Evolutionary conservation across 2,888 invertebrate species (phyloP).

Genomic region (Drosophila glabriapex): DNA sequence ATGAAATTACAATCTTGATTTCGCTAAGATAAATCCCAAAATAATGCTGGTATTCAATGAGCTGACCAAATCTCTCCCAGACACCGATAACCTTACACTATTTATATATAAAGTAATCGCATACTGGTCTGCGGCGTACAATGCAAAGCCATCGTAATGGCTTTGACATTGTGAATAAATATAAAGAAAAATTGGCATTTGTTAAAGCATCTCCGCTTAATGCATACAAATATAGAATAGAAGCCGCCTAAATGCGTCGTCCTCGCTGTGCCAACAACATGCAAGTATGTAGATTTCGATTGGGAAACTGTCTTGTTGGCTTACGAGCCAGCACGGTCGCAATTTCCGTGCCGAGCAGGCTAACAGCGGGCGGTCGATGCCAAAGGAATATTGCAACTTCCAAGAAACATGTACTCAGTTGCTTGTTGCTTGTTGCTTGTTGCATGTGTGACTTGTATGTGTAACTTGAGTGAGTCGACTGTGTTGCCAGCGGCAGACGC

Average conservation of each 20-base stretch:
- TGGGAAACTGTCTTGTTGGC: slow-evolving; percentile 30
- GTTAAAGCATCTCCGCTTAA: background rate
- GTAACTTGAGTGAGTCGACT: slow-evolving; percentile 9
- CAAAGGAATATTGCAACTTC: slow-evolving; percentile 35
- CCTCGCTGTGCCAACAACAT: slow-evolving; percentile 2
- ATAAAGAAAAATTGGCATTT: background rate
- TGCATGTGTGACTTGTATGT: background rate
- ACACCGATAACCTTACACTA: background rate
- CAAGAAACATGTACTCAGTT: slow-evolving; percentile 32
- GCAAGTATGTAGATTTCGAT: slow-evolving; percentile 24
- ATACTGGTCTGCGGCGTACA: background rate
- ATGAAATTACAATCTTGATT: background rate
- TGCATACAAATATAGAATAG: background rate
- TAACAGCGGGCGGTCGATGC: slow-evolving; percentile 42
- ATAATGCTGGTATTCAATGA: background rate
- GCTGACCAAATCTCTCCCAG: background rate
- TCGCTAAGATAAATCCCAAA: background rate
- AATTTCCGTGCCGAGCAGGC: slow-evolving; percentile 43
- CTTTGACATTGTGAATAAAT: background rate
- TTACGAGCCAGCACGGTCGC: slow-evolving; percentile 13
- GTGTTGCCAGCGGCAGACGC: slow-evolving; percentile 20
- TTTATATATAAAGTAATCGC: background rate
- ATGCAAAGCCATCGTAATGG: background rate
- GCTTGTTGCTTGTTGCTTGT: background rate
- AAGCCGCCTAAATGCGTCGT: background rate